These are phyloP conservation scores for Eristalis pertinax DNA, from an alignment of 2,888 invertebrate species.

Conservation along the genomic window DNA sequence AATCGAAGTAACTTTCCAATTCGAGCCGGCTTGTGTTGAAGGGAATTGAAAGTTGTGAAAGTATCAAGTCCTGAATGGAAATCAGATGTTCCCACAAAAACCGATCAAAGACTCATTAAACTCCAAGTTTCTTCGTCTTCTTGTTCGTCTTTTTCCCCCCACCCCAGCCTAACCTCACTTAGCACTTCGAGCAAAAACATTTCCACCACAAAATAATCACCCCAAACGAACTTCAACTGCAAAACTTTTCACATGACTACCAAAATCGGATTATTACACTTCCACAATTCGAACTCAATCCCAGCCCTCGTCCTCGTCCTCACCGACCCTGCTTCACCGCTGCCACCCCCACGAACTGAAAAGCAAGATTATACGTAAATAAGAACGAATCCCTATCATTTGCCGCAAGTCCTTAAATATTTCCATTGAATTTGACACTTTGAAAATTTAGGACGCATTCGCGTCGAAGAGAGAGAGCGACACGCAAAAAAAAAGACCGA, in stretches of 20 bases:
- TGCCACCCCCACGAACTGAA: background rate
- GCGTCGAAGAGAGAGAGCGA: no score
- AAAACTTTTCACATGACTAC: constrained; percentile 64
- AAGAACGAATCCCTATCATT: constrained; percentile 12
- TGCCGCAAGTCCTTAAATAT: constrained; percentile 46
- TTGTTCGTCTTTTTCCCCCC: background rate
- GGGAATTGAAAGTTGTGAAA: background rate
- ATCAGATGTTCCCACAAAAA: background rate
- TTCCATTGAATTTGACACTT: constrained; percentile 53
- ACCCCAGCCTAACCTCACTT: background rate
- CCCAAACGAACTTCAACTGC: constrained; percentile 23
- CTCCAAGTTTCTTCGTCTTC: background rate
- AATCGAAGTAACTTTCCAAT: no score
- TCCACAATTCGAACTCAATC: constrained; percentile 19
- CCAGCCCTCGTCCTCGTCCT: background rate
- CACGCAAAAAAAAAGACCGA: no score
- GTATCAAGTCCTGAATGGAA: background rate
- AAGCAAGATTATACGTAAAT: background rate
- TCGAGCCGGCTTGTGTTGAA: background rate
- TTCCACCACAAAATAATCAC: background rate
- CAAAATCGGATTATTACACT: constrained; percentile 52
- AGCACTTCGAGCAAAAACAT: background rate
- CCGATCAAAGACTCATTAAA: constrained; percentile 1
- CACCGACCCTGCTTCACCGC: background rate
- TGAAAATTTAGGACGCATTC: background rate